A percentile compares a stretch with the other conserved stretches of the same genome.
phyloP scores from a whole-genome alignment of 2,113 vertebrate species.

The Henicopernis longicauda region DNA sequence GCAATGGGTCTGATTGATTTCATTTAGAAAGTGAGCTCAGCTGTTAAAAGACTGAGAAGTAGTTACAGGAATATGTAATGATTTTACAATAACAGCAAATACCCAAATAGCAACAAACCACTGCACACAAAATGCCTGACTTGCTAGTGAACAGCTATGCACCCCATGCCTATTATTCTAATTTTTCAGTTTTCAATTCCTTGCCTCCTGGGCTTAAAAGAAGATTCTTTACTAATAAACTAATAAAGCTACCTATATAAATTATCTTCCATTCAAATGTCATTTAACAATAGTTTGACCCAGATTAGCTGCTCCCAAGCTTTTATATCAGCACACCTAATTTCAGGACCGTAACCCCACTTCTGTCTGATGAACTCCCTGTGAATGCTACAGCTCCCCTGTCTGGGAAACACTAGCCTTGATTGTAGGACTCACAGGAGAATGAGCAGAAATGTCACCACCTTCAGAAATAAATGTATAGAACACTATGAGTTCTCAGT shows the following conservation, averaged over 20 bases:
- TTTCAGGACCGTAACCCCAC: background rate
- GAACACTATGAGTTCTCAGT: background rate
- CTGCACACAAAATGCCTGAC: background rate
- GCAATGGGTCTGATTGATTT: background rate
- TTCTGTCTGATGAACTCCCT: background rate
- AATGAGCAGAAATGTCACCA: background rate
- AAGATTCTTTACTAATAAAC: background rate
- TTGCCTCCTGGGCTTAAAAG: background rate
- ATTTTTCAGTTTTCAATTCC: background rate
- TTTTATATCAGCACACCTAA: background rate
- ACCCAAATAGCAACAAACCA: background rate
- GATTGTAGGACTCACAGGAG: background rate
- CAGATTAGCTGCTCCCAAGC: background rate
- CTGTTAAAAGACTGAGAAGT: background rate
- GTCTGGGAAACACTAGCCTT: background rate
- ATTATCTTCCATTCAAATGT: background rate
- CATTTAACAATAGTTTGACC: background rate
- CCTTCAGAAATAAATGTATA: background rate
- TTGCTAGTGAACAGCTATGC: background rate
- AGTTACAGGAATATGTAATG: background rate
- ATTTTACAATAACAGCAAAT: conserved; percentile 15
- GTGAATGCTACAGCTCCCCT: background rate
- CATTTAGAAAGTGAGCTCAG: background rate
- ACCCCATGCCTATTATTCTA: background rate
- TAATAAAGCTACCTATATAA: background rate